These are phyloP conservation scores for Neomorphus geoffroyi DNA, from an alignment of 2,797 vertebrate genomes.

Conservation along the genomic window DNA sequence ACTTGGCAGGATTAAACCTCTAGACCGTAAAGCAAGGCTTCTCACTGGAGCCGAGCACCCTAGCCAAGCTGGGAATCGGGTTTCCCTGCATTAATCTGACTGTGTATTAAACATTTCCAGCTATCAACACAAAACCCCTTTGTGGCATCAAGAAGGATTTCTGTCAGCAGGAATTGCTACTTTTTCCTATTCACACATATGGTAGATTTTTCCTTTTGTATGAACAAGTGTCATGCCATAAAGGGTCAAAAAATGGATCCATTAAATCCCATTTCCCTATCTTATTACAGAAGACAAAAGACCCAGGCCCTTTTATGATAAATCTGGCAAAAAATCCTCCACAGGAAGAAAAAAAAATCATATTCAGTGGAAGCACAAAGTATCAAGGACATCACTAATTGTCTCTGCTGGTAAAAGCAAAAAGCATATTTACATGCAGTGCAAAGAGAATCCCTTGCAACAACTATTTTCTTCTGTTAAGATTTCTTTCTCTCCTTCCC, in stretches of 20 bases:
- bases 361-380: background rate
- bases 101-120: conserved; percentile 26
- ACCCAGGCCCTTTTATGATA: background rate
- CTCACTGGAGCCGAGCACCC: background rate
- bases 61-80: background rate
- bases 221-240: background rate
- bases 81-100: background rate
- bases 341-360: background rate
- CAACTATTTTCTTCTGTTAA: background rate
- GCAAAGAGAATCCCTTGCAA: background rate
- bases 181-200: background rate
- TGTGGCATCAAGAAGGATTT: background rate
- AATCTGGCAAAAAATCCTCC: background rate
- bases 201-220: conserved; percentile 6
- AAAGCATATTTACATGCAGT: background rate
- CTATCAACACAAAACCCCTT: conserved; percentile 19
- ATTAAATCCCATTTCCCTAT: conserved; percentile 31
- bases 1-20: background rate
- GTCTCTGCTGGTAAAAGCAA: background rate
- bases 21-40: background rate
- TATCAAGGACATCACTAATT: background rate
- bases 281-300: background rate
- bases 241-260: background rate
- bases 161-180: background rate
- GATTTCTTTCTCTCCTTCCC: background rate